These are phyloP conservation scores for Antennarius maculatus DNA, from an alignment of 2,797 vertebrate genomes.

Conservation along the genomic window DNA sequence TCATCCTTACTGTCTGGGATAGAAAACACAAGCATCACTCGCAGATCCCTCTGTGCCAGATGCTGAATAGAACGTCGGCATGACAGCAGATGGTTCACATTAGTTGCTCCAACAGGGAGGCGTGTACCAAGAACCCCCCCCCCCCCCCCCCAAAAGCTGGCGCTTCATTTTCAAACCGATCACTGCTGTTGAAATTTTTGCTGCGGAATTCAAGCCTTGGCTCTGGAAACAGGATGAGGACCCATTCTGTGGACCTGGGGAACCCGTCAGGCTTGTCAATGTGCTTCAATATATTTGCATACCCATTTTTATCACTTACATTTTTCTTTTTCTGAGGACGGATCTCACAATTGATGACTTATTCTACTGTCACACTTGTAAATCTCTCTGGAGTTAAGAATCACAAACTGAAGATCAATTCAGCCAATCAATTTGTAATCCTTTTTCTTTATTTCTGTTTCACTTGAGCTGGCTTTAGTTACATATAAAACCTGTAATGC, in stretches of 20 bases:
- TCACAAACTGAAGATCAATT: conserved; percentile 18
- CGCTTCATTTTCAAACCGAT: conserved; percentile 71
- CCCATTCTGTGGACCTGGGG: conserved; percentile 66
- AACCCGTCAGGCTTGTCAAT: conserved; percentile 73
- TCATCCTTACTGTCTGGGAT: conserved; percentile 73
- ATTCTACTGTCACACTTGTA: conserved; percentile 27
- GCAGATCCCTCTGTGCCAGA: conserved; percentile 77
- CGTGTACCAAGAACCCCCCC: conserved; percentile 79
- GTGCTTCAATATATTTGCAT: conserved; percentile 43
- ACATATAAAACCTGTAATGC: background rate
- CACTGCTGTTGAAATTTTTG: conserved; percentile 67
- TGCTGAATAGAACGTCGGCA: conserved; percentile 79
- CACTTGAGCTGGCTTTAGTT: background rate
- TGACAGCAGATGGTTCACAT: conserved; percentile 88
- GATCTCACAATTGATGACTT: conserved; percentile 22
- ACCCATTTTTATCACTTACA: conserved; percentile 38
- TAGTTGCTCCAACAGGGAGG: conserved; percentile 79
- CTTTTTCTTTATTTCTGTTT: background rate
- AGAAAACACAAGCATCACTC: conserved; percentile 79
- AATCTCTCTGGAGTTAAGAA: conserved; percentile 22
- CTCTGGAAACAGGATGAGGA: conserved; percentile 69
- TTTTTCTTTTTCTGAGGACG: conserved; percentile 42
- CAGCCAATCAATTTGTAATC: background rate
- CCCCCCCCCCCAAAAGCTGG: conserved; percentile 55
- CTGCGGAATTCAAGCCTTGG: conserved; percentile 69